phyloP scores from a whole-genome alignment of 2,113 vertebrate genomes.

The Bufo bufo region DNA sequence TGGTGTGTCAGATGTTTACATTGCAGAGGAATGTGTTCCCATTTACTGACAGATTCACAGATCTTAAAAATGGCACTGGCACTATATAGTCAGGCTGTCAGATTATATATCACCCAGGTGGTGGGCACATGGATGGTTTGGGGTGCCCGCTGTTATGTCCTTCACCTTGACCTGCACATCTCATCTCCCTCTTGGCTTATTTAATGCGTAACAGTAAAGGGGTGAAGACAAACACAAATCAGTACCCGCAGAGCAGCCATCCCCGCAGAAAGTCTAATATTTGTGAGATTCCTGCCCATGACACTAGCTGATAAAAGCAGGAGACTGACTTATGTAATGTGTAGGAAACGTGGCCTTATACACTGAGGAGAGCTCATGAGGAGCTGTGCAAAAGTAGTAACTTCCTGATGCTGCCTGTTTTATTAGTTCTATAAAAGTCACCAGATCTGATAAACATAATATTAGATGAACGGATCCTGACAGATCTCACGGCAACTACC shows the following conservation, averaged over 20 bases:
- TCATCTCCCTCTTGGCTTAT: background rate
- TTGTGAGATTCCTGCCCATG: background rate
- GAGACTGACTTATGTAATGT: background rate
- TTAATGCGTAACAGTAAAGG: background rate
- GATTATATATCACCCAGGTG: no score
- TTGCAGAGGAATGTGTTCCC: no score
- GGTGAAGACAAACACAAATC: background rate
- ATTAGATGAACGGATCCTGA: no score
- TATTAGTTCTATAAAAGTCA: no score
- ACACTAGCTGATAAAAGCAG: background rate
- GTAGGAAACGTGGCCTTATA: background rate
- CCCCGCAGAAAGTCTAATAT: background rate
- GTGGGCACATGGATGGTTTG: no score
- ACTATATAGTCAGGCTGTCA: no score
- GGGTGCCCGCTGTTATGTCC: no score
- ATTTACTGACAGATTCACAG: no score
- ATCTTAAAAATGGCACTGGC: no score
- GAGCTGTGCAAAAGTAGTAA: background rate
- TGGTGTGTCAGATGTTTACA: no score
- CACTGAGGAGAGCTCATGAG: background rate
- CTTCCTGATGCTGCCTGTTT: background rate
- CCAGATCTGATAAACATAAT: no score
- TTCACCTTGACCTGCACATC: fast-evolving
- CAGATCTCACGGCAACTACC: no score
- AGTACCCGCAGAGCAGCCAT: background rate